Percentiles rank a stretch among this genome's conserved stretches.
Evolutionary conservation across 2,797 vertebrate species (phyloP).

Genomic region (Varecia variegata): DNA sequence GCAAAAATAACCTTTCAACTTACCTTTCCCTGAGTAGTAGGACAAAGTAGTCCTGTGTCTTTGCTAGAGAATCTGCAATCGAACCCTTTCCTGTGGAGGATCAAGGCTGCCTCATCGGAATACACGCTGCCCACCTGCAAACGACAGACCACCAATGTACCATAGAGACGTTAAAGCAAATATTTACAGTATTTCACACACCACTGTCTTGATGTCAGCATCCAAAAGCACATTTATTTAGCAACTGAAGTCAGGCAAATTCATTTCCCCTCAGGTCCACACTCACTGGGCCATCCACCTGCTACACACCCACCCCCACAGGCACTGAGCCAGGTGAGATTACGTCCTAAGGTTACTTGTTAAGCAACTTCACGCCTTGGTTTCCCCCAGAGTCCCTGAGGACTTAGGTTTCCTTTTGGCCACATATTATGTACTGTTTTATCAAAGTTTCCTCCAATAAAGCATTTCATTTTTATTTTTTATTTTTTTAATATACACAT

Average conservation of each 20-base stretch:
- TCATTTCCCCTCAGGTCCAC: not conserved
- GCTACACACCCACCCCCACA: accelerated
- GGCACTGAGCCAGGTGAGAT: not conserved
- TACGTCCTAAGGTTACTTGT: not conserved
- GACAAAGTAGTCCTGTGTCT: conserved; percentile 85
- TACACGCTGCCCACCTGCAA: conserved; percentile 86
- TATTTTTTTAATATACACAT: not conserved
- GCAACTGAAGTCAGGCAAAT: not conserved
- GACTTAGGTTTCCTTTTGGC: not conserved
- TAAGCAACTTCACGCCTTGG: not conserved
- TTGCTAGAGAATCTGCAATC: conserved; percentile 89
- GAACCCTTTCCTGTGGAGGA: conserved; percentile 94
- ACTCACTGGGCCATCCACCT: no score
- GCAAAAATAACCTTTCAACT: not conserved
- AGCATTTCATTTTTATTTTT: not conserved
- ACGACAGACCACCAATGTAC: not conserved
- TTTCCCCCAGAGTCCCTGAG: not conserved
- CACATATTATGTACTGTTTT: not conserved
- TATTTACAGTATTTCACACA: not conserved
- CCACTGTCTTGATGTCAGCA: not conserved
- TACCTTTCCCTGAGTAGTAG: conserved; percentile 91
- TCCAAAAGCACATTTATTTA: not conserved
- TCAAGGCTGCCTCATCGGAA: conserved; percentile 91
- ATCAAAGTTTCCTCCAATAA: conserved; percentile 18
- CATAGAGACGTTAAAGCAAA: not conserved